Evolutionary conservation across 1,140 invertebrate species (phyloP).

Genomic region (Lucilia cuprina): DNA sequence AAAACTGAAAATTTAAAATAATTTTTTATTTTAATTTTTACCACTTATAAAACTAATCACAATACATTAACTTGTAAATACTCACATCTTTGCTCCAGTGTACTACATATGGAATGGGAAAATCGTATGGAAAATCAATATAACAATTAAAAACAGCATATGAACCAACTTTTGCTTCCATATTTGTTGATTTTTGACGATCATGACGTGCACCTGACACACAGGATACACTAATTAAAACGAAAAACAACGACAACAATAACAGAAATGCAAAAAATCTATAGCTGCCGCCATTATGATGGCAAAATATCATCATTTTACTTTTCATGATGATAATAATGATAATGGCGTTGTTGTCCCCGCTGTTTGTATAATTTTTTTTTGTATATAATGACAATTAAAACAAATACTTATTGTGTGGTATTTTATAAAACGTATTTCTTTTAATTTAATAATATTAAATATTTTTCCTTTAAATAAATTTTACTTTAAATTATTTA

Average conservation of each 20-base stretch:
- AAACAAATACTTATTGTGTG: too few species aligned
- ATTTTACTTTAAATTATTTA: background rate
- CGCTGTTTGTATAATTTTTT: background rate
- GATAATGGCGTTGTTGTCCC: background rate
- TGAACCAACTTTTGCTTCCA: slow-evolving; percentile 83
- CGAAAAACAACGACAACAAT: background rate
- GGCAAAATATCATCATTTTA: background rate
- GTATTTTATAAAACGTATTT: background rate
- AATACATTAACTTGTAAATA: slow-evolving; percentile 40
- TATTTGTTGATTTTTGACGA: slow-evolving; percentile 69
- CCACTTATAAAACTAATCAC: too few species aligned
- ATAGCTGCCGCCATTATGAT: background rate
- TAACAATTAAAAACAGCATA: slow-evolving; percentile 88
- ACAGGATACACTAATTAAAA: slow-evolving; percentile 57
- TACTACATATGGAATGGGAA: slow-evolving; percentile 86
- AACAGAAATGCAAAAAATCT: background rate
- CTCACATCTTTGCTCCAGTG: slow-evolving; percentile 92
- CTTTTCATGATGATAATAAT: background rate
- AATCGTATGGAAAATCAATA: slow-evolving; percentile 87
- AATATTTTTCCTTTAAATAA: background rate
- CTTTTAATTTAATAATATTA: too few species aligned
- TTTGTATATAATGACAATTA: too few species aligned
- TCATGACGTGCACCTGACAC: slow-evolving; percentile 58
- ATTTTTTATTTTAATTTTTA: background rate
- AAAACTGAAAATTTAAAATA: background rate